Evolutionary conservation across 2,797 vertebrate species (phyloP).

Genomic region (Crocidura indochinensis): DNA sequence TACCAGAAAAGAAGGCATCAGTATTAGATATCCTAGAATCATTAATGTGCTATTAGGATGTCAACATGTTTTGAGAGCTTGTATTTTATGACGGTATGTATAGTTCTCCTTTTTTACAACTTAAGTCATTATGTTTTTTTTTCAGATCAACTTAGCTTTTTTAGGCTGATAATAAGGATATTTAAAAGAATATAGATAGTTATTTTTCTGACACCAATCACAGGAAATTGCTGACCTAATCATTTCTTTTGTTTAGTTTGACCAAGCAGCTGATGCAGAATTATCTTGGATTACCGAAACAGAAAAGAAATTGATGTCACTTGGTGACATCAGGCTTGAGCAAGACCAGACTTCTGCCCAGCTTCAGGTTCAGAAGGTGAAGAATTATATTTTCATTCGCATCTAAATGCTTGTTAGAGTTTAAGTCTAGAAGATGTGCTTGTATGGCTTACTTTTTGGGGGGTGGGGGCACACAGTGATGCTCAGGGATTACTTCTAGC

Average conservation of each 20-base stretch:
- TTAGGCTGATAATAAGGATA: conserved; percentile 50
- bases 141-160: conserved; percentile 57
- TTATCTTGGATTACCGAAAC: conserved; percentile 95
- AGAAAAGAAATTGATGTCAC: conserved; percentile 94
- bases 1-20: not conserved
- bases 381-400: conserved; percentile 84
- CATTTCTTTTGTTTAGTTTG: conserved; percentile 93
- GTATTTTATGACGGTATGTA: conserved; percentile 48
- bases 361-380: conserved; percentile 99
- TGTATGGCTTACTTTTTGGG: conserved; percentile 75
- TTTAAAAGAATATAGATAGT: conserved; percentile 33
- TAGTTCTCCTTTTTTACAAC: conserved; percentile 47
- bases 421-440: conserved; percentile 78
- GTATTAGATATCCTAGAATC: not conserved
- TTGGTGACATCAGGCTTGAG: conserved; percentile 96
- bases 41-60: not conserved
- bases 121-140: conserved; percentile 13
- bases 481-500: too few relatives aligned
- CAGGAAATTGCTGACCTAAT: conserved; percentile 79
- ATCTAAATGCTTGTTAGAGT: conserved; percentile 75
- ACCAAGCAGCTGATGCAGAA: conserved; percentile 96
- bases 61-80: not conserved
- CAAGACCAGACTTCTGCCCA: conserved; percentile 96
- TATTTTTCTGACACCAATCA: conserved; percentile 62
- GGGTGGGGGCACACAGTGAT: too few relatives aligned